phyloP scores from a whole-genome alignment of 1,140 invertebrate genomes.

The Battus philenor region DNA sequence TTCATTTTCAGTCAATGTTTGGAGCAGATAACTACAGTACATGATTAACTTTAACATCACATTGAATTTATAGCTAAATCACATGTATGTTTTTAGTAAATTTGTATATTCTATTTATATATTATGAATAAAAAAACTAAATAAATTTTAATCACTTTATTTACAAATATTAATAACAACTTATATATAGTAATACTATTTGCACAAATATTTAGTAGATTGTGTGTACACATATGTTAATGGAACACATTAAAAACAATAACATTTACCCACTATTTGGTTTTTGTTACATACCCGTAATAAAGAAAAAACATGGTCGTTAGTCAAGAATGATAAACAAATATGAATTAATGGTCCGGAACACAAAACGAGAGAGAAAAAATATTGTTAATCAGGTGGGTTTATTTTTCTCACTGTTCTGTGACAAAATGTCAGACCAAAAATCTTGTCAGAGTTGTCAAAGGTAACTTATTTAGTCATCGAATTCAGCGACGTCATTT shows the following conservation, averaged over 20 bases:
- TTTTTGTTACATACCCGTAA: conserved; percentile 52
- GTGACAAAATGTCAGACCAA: too few species aligned
- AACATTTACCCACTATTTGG: conserved; percentile 37
- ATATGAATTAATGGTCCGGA: background rate
- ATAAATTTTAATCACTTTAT: conserved; percentile 33
- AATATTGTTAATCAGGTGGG: background rate
- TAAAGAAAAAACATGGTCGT: conserved; percentile 1
- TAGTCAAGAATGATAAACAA: conserved; percentile 3
- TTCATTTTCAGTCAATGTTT: conserved; percentile 69
- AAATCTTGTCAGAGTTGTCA: background rate
- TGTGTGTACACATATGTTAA: conserved; percentile 45
- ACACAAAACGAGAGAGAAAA: conserved; percentile 18
- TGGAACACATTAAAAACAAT: conserved; percentile 26
- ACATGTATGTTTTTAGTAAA: conserved; percentile 16
- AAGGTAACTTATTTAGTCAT: conserved; percentile 41
- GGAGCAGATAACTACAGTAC: conserved; percentile 65
- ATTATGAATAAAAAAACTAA: conserved; percentile 42
- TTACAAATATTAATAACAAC: conserved; percentile 50
- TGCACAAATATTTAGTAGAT: conserved; percentile 43
- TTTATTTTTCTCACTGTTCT: conserved; percentile 5
- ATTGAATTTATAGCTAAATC: conserved; percentile 3
- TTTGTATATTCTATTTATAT: conserved; percentile 21
- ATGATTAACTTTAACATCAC: conserved; percentile 29
- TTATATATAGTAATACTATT: conserved; percentile 48
- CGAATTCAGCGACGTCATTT: conserved; percentile 65